Evolutionary conservation across 37 sponge, comb jelly and placozoan genomes (phyloP).

Genomic region (Oscarella lobularis): DNA sequence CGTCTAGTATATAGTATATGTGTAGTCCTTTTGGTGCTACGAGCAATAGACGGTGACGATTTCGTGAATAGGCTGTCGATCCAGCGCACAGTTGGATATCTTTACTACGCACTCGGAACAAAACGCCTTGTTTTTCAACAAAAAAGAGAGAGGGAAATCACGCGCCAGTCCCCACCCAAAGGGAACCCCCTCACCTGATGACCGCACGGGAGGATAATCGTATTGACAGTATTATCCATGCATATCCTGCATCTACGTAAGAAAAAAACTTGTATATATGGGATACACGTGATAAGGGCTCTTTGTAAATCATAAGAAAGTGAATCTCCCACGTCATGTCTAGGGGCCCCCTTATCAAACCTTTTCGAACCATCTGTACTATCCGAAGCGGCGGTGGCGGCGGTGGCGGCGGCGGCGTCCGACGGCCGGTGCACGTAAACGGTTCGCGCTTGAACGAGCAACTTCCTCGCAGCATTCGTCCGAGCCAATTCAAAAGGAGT

Average conservation of each 20-base stretch:
- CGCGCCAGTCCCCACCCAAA: no score
- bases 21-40: no score
- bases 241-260: slow-evolving; percentile 41
- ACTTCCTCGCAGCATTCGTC: slow-evolving; percentile 50
- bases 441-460: slow-evolving; percentile 39
- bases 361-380: no score
- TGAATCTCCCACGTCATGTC: no score
- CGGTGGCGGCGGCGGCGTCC: background rate
- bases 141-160: no score
- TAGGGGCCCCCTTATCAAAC: no score
- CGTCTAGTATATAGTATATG: no score
- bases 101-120: slow-evolving; percentile 31
- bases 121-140: slow-evolving; percentile 59
- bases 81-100: slow-evolving; percentile 42
- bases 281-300: no score
- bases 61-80: slow-evolving; percentile 45
- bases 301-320: no score
- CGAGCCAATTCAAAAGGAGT: slow-evolving; percentile 72
- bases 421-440: background rate
- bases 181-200: slow-evolving; percentile 72
- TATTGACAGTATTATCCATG: slow-evolving; percentile 46
- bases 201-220: slow-evolving; percentile 65
- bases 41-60: slow-evolving; percentile 31
- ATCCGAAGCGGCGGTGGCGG: background rate
- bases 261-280: background rate